Percentiles rank a stretch among this genome's conserved stretches.
Conservation (phyloP, 2,797 vertebrate species). For the Nothura maculosa region DNA sequence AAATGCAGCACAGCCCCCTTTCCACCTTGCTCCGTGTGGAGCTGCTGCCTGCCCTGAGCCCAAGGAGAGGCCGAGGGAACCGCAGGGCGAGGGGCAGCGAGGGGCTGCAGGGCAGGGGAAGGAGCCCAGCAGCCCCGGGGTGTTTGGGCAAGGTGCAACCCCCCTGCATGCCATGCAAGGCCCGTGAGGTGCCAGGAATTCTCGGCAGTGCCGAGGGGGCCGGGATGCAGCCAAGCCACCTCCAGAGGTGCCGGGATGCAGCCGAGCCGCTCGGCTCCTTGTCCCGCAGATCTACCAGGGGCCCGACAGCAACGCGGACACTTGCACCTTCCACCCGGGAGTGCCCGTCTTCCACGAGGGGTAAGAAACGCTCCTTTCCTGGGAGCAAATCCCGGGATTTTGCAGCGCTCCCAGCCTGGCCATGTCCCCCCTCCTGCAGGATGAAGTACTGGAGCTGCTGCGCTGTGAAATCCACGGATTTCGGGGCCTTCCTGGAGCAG, state of each 20-base stretch:
- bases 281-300: constrained; percentile 85
- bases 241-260: not conserved
- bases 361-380: constrained; percentile 75
- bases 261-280: not conserved
- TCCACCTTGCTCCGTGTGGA: not conserved
- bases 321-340: constrained; percentile 91
- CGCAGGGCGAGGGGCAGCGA: not conserved
- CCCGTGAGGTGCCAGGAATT: no score
- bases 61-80: not conserved
- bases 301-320: constrained; percentile 83
- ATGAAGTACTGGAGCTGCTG: constrained; percentile 99
- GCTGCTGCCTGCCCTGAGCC: not conserved
- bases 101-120: not conserved
- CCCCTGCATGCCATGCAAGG: not conserved
- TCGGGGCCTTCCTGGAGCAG: constrained; percentile 93
- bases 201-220: no score
- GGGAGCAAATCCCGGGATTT: not conserved
- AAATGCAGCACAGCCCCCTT: not conserved
- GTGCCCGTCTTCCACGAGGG: constrained; percentile 94
- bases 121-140: fast-evolving
- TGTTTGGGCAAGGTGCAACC: not conserved
- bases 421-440: constrained; percentile 67
- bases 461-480: constrained; percentile 90
- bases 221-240: not conserved
- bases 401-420: not conserved